phyloP scores from a whole-genome alignment of 2,888 invertebrate genomes.

The Venusia cambrica region DNA sequence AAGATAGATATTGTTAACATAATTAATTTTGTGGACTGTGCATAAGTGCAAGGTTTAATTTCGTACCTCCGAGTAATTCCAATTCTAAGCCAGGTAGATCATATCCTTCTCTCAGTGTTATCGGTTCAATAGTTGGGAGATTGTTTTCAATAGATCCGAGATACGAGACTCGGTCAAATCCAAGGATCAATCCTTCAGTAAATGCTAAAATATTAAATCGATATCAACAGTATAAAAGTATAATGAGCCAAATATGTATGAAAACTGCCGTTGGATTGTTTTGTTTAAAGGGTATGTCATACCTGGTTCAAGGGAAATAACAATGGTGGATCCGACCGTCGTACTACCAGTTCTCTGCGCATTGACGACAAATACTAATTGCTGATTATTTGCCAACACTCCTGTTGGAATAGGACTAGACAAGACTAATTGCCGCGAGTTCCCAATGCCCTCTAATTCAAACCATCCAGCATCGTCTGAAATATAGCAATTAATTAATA shows the following conservation, averaged over 20 bases:
- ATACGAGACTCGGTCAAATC: slow-evolving; percentile 35
- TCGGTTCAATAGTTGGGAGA: slow-evolving; percentile 26
- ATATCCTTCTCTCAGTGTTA: slow-evolving; percentile 36
- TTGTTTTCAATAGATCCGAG: slow-evolving; percentile 31
- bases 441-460: slow-evolving; percentile 10
- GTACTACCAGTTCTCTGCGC: slow-evolving; percentile 24
- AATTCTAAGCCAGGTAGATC: slow-evolving; percentile 32
- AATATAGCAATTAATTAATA: too few species aligned
- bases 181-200: slow-evolving; percentile 24
- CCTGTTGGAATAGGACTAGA: slow-evolving; percentile 30
- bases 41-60: background rate
- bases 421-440: slow-evolving; percentile 25
- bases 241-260: too few species aligned
- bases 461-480: slow-evolving; percentile 22
- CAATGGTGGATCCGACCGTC: too few species aligned
- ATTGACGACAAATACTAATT: slow-evolving; percentile 29
- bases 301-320: too few species aligned
- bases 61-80: slow-evolving; percentile 34
- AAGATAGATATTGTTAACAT: too few species aligned
- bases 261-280: too few species aligned
- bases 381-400: slow-evolving; percentile 29
- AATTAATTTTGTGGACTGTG: background rate
- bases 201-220: slow-evolving; percentile 11
- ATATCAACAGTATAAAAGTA: too few species aligned
- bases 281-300: too few species aligned